Evolutionary conservation across 1,140 invertebrate species (phyloP), one percentile per base, ranked within the genome.

Genomic region (Magallana gigas): DNA sequence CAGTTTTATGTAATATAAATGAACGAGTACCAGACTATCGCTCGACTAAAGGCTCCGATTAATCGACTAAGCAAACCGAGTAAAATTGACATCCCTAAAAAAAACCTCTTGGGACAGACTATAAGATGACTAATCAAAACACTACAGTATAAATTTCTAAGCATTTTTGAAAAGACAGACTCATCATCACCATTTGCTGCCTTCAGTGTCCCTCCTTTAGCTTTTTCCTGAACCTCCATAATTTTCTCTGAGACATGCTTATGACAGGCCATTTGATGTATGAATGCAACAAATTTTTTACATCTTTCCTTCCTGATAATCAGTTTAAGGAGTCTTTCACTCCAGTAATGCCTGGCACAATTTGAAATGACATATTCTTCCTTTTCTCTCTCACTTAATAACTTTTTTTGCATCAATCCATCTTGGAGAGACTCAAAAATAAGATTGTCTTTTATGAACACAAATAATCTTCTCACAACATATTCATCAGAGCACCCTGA

Each of bases 401-500:
- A 36, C 23, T 23, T 9, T 29, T 29, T 23, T 29, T 76, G 68
- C 23, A 12, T 76, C 11, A 76, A 29, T 4, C 36, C 68, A 29
- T 76, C 68, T 36, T 76, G 23, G 8, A 76, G 68, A 12, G 9
- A 18, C 36, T 76, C 23, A 76, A 29, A 76, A 76, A 76, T 76
- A 29, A 76, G 23, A 29, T 76, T 76, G 12, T 76, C 68, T 76
- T 76, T 76, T 1, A 76, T 18, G 23, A 76, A 76, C 9, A 76
- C 68, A 76, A 76, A 76, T 29, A 29, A 76, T 36, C 8, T 76
- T 29, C 68, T 76, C 23, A 48, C 68, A 12, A 23, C 68, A 11
- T 14, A 36, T 12, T 76, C 68, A 76, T 76, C 68, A 11, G 23
- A 23, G 36, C 68, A 76, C 14, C 14, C 68, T 76, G 9, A 23